Base-by-base conservation (phyloP, 2,113 vertebrate genomes). In the Gobiocypris rarus region DNA sequence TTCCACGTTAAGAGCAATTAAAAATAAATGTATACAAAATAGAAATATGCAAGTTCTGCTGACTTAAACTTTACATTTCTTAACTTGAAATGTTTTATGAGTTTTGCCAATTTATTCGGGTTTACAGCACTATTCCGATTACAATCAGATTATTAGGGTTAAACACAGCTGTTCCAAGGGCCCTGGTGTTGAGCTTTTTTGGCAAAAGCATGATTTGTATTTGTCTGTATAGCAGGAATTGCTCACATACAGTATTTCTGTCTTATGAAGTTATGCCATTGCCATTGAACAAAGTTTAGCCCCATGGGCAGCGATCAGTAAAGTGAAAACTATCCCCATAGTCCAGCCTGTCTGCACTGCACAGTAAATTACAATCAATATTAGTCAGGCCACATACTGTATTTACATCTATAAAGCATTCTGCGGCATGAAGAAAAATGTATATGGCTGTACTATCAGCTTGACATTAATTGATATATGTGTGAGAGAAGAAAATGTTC, bases 251-350 rank as follows among this genome's bases (percentile, higher is more conserved):
- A 31, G 28, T n/a, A n/a, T n/a, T n/a, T n/a, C n/a, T n/a, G n/a
- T n/a, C n/a, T n/a, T n/a, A n/a, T n/a, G n/a, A n/a, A n/a, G n/a
- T n/a, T n/a, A n/a, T n/a, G n/a, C n/a, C n/a, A n/a, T n/a, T n/a
- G n/a, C n/a, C n/a, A 28, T 50, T 17, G 9, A 65, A 61, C 31
- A 22, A 52, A 56, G 61, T 83, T 89, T 79, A 84, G 77, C 65
- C 70, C 83, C 83, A 71, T 26, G 85, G 81, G 87, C 84, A 80
- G 75, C 58, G 65, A 59, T 43, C n/a, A 13, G 1, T n/a, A 74
- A 52, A 74, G 75, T 59, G 26, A 74, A 74, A 50, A 10, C 26
- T 59, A 24, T 61, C 14, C 81, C 15, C 9, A 17, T 34, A 45
- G 69, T 45, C 14, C 24, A n/a, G 69, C 34, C 10, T 54, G 28